Percentiles rank a stretch among this genome's conserved stretches.
phyloP scores from a whole-genome alignment of 2,888 invertebrate genomes.

The Pharmacophagus antenor region DNA sequence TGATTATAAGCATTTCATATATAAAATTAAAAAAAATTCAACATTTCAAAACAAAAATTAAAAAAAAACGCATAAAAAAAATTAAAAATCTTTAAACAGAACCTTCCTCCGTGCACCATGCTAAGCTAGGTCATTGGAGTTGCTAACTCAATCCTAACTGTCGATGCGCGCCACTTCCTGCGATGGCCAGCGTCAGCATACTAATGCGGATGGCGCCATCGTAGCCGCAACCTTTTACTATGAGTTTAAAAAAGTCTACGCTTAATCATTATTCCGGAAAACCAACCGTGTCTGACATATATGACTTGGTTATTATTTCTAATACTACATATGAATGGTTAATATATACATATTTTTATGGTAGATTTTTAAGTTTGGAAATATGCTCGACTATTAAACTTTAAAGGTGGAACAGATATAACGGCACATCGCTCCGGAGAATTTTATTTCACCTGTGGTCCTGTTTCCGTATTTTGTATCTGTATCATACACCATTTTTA shows the following conservation, averaged over 20 bases:
- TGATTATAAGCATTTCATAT: too few relatives aligned
- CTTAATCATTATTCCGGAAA: slow-evolving; percentile 13
- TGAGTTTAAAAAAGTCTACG: slow-evolving; percentile 7
- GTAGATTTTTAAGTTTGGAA: neutral
- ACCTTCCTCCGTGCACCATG: slow-evolving; percentile 24
- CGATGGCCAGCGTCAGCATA: slow-evolving; percentile 36
- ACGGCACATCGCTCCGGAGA: too few relatives aligned
- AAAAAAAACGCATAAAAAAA: neutral
- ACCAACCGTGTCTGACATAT: neutral
- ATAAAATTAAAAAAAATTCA: too few relatives aligned
- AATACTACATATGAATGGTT: neutral
- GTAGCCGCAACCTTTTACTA: slow-evolving; percentile 20
- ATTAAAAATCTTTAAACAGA: neutral
- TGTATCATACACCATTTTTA: too few relatives aligned
- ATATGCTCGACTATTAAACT: neutral
- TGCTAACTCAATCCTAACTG: slow-evolving; percentile 44
- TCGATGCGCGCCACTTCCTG: slow-evolving; percentile 41
- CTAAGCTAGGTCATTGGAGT: slow-evolving; percentile 40
- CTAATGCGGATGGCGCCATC: slow-evolving; percentile 36
- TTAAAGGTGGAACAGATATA: too few relatives aligned
- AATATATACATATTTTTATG: neutral
- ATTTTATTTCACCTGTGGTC: too few relatives aligned
- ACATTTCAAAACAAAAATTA: neutral
- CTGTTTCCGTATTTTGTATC: too few relatives aligned
- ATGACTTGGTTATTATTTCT: neutral